phyloP scores from a whole-genome alignment of 1,140 invertebrate species.

The Trypoxylus dichotomus region DNA sequence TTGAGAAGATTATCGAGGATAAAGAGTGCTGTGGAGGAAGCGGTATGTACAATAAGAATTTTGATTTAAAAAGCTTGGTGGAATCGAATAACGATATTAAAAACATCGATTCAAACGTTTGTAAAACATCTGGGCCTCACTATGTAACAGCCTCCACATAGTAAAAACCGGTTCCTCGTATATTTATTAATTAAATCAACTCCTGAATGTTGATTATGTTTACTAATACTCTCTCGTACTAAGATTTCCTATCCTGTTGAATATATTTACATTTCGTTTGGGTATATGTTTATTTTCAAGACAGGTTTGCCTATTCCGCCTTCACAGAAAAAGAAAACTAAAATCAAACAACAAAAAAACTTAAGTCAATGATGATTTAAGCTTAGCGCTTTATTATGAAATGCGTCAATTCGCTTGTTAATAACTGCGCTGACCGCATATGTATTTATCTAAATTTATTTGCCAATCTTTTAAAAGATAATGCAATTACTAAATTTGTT shows the following conservation, averaged over 20 bases:
- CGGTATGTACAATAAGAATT: background rate
- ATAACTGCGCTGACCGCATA: too few species aligned
- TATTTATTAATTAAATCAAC: background rate
- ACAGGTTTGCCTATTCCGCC: too few species aligned
- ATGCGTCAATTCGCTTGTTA: too few species aligned
- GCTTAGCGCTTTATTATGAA: too few species aligned
- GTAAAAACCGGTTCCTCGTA: background rate
- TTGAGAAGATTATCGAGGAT: conserved; percentile 19
- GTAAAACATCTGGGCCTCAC: background rate
- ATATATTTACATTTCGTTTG: background rate
- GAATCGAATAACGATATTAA: too few species aligned
- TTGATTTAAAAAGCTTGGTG: background rate
- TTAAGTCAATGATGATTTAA: too few species aligned
- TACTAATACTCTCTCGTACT: background rate
- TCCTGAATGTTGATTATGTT: background rate
- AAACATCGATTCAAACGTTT: background rate
- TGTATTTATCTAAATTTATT: too few species aligned
- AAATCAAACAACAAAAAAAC: too few species aligned
- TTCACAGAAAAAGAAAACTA: too few species aligned
- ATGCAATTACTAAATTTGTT: too few species aligned
- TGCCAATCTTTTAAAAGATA: too few species aligned
- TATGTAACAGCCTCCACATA: background rate
- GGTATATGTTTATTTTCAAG: background rate
- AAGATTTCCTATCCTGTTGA: background rate
- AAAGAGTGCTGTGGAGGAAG: conserved; percentile 4